Base-by-base conservation (phyloP, 2,113 vertebrate species). In the Pycnonotus jocosus region DNA sequence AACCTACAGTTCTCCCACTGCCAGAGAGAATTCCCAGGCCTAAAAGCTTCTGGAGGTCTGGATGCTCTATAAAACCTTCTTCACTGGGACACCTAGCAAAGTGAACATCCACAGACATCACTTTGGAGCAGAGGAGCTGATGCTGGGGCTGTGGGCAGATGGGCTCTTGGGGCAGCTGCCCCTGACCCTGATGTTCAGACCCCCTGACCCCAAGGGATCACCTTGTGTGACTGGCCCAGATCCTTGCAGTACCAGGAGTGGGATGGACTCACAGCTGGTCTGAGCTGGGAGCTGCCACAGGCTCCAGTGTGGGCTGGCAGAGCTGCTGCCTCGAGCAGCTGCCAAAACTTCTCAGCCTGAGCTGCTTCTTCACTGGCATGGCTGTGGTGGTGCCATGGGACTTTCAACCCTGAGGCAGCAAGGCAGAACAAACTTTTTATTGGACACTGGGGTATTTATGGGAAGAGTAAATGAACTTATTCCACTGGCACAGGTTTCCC, bases 371-470 rank as follows among this genome's bases (percentile, higher is more conserved):
- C 47, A 14, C 42, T 2, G 15, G 17, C 1, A 1, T 7, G 16
- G 68, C 57, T 8, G 1, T 28, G 48, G 38, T 30, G 33, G 31
- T 56, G 31, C n/a, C 0, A 0, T 38, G 17, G 38, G 53, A 13
- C 40, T 51, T 58, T n/a, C 68, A 60, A 22, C 38, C 61, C 50
- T 3, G 35, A 24, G 21, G 33, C 72, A 76, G 50, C 53, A 37
- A 54, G 81, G 53, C 5, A 81, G 57, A 87, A 81, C 31, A 68
- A n/a, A 23, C 30, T 51, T 71, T 27, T 38, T 31, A 30, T 7
- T 30, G 45, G 27, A 33, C 42, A 6, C 50, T 21, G 30, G 21
- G n/a, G 9, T 44, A 28, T 16, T 3, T 10, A 25, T 5, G 30
- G 47, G 48, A 58, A 71, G 56, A 79, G 31, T 61, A 66, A 77